Base-by-base conservation (phyloP, 2,113 vertebrate species). In the Ardeotis arabs region DNA sequence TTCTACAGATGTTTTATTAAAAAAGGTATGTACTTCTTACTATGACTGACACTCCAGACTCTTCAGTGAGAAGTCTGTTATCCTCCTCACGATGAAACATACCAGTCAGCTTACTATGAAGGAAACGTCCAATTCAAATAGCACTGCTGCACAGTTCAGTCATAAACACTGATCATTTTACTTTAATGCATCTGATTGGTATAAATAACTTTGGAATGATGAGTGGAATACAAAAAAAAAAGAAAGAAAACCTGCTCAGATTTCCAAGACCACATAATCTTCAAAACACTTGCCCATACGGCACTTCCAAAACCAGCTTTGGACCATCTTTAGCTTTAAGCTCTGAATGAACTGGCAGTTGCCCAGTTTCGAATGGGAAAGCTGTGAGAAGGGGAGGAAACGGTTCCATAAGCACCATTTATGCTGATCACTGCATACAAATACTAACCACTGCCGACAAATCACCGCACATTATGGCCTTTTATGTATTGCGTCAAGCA, bases 381-480 rank as follows among this genome's bases (percentile, higher is more conserved):
- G 25, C 47, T 63, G 59, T 22, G n/a, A 74, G 41, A 83, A 89
- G 0, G 2, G 53, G 67, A 90, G 50, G 41, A 80, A 92, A 69
- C 39, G 62, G 59, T 64, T 88, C 88, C 60, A 53, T 37, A 83
- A 88, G 79, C 72, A 90, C 41, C 29, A 41, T 90, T 90, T 80
- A 86, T 73, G 79, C 37, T 95, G 75, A 97, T 80, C 44, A 56
- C 77, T 70, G 66, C 90, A 87, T 52, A 79, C 62, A 95, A 95
- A 87, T 63, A 87, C 74, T 92, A 93, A 85, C 47, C 82, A 84
- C 50, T 52, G 67, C 59, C 24, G 14, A 91, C 80, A 93, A 96
- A 95, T 94, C 95, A 64, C 85, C 73, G 67, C 72, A 73, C 59
- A 49, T 69, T 92, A 80, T 21, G 33, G 63, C 62, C 92, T 75